Evolutionary conservation across 2,113 vertebrate genomes (phyloP), one percentile per base, ranked within the genome.

Genomic region (Lophura nycthemera): DNA sequence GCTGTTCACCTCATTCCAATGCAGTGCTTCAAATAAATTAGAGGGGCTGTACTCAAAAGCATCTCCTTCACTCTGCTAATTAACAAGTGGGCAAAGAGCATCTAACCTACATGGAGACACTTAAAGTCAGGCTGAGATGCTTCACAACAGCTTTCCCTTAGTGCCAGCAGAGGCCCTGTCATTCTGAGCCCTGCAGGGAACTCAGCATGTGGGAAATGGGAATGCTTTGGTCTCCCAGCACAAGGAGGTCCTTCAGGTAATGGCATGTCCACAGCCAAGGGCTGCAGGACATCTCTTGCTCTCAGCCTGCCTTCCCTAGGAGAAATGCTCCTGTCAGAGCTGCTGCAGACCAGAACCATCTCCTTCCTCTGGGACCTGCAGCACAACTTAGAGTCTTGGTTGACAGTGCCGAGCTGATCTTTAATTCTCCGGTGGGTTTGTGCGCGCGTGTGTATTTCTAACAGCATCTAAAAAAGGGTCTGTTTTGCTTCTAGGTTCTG

Each of bases 401-500:
- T 88, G 90, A 67, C 90, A 86, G 69, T 2, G 18, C 38, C 90
- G 56, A 29, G 60, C 8, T 86, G 83, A 86, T 86, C 90, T 88
- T 88, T 56, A 88, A 54, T 83, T 93, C 83, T 78, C 83, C 67
- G 64, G 69, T 85, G 93, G 76, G 80, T 90, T 67, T 73, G 57
- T 65, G 66, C 0, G 6, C 42, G 63, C 24, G 61, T 79, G n/a
- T 75, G 50, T 70, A 56, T 75, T 95, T 72, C 83, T 69, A 90
- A 50, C 71, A 86, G 78, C 57, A 78, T 45, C 92, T 92, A 86
- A 94, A 95, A 92, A 88, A 83, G 80, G 57, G 30, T 61, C 88
- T 94, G 91, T 90, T 94, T 94, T 91, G 69, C 85, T 97, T 96
- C 88, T 86, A 90, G 90, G 90, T 94, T 94, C 94, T 95, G 94